Conservation (phyloP, 2,888 invertebrate species). For the Scaptomyza flava region DNA sequence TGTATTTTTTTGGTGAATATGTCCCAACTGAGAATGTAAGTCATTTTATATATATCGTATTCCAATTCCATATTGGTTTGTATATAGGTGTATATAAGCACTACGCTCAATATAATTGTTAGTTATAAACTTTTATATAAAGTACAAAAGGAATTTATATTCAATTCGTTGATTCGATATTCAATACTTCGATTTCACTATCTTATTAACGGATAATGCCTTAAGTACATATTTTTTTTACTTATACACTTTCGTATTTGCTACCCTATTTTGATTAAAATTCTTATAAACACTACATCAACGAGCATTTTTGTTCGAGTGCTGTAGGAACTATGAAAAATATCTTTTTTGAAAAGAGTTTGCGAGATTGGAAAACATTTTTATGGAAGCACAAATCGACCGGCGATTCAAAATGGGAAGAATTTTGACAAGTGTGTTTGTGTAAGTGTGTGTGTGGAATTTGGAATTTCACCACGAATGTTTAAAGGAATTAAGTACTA, state of each 20-base stretch:
- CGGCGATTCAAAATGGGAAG: conserved; percentile 52
- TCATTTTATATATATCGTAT: too few relatives aligned
- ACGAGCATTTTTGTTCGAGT: conserved; percentile 49
- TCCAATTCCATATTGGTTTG: conserved; percentile 30
- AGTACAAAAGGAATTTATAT: conserved; percentile 31
- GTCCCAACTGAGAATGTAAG: too few relatives aligned
- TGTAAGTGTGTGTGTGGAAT: conserved; percentile 20
- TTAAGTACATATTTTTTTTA: conserved; percentile 52
- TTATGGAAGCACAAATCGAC: conserved; percentile 67
- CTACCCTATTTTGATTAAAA: conserved; percentile 61
- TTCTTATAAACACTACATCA: conserved; percentile 59
- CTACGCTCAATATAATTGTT: conserved; percentile 39
- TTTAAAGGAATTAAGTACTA: conserved; percentile 16
- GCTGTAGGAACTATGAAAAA: conserved; percentile 35
- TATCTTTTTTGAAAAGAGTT: conserved; percentile 57
- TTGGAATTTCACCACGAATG: conserved; percentile 38
- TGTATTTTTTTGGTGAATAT: too few relatives aligned
- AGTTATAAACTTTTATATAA: conserved; percentile 14
- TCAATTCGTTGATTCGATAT: conserved; percentile 41
- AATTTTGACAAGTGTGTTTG: conserved; percentile 40
- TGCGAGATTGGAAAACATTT: conserved; percentile 39
- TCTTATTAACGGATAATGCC: conserved; percentile 20
- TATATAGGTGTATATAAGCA: conserved; percentile 37
- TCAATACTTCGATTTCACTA: conserved; percentile 41
- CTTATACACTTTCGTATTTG: conserved; percentile 24